Evolutionary conservation across 2,113 vertebrate species (phyloP).

Genomic region (Gyps fulvus): DNA sequence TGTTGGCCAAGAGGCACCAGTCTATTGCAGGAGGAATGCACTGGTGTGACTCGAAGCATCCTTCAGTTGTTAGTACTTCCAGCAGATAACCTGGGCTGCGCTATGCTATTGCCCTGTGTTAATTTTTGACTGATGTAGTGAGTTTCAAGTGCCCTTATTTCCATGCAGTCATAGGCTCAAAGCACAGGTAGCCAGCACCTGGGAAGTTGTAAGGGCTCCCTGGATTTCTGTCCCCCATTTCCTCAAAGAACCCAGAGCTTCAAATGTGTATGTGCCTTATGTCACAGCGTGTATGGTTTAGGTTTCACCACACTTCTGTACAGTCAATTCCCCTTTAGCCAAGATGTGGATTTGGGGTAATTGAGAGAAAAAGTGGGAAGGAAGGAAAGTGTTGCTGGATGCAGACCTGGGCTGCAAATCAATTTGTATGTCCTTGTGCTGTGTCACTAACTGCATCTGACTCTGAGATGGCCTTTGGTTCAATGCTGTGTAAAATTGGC

Average conservation of each 20-base stretch:
- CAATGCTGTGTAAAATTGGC: background rate
- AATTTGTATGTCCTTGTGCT: background rate
- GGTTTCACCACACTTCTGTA: background rate
- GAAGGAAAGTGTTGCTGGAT: background rate
- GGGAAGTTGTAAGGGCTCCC: background rate
- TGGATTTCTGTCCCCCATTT: background rate
- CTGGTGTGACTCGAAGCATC: background rate
- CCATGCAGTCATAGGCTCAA: background rate
- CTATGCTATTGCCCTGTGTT: background rate
- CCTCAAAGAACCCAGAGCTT: background rate
- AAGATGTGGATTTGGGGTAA: background rate
- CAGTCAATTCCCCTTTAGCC: background rate
- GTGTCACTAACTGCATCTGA: background rate
- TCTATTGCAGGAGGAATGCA: background rate
- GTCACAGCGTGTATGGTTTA: background rate
- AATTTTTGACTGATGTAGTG: background rate
- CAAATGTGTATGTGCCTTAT: background rate
- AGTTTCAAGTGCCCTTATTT: background rate
- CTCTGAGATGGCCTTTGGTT: background rate
- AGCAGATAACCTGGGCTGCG: background rate
- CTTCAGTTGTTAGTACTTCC: background rate
- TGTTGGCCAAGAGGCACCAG: background rate
- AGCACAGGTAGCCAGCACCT: background rate
- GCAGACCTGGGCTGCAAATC: background rate
- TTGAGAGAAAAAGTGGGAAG: background rate